These are phyloP conservation scores for Takifugu bimaculatus DNA, from an alignment of 2,113 vertebrate genomes.

Conservation along the genomic window DNA sequence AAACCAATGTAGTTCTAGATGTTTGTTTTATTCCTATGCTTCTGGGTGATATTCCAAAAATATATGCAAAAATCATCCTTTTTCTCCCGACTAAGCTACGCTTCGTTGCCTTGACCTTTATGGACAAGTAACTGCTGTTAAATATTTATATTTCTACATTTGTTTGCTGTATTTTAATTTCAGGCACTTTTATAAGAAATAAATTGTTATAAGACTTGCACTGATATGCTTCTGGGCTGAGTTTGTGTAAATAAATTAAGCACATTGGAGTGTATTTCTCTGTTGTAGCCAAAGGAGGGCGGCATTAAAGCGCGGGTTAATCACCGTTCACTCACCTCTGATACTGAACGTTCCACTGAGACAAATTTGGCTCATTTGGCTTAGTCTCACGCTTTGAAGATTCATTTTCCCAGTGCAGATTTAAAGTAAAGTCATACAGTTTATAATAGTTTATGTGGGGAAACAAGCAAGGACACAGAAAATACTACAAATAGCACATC, in stretches of 20 bases:
- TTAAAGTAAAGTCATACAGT: not conserved
- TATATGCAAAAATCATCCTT: slow-evolving; percentile 45
- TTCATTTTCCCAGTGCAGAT: slow-evolving; percentile 18
- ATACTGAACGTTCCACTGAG: slow-evolving; percentile 4
- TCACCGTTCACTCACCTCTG: slow-evolving; percentile 6
- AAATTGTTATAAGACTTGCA: slow-evolving; percentile 60
- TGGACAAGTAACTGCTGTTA: slow-evolving; percentile 34
- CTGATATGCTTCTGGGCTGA: not conserved
- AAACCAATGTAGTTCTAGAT: slow-evolving; percentile 22
- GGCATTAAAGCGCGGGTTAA: slow-evolving; percentile 28
- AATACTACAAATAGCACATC: slow-evolving; percentile 22
- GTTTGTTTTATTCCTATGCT: slow-evolving; percentile 34
- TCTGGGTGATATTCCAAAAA: slow-evolving; percentile 51
- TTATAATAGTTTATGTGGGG: slow-evolving; percentile 27
- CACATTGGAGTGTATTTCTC: slow-evolving; percentile 35
- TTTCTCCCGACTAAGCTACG: slow-evolving; percentile 6
- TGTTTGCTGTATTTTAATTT: slow-evolving; percentile 63
- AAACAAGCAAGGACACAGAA: slow-evolving; percentile 10
- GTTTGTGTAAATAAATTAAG: not conserved
- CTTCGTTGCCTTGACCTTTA: slow-evolving; percentile 31
- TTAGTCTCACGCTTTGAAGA: slow-evolving; percentile 1
- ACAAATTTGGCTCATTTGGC: slow-evolving; percentile 19
- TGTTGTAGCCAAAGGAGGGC: slow-evolving; percentile 49
- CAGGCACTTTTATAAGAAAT: slow-evolving; percentile 63
- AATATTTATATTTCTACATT: slow-evolving; percentile 63